Evolutionary conservation across 1,140 invertebrate genomes (phyloP), one percentile per base, ranked within the genome.

Genomic region (Cheumatopsyche charites): DNA sequence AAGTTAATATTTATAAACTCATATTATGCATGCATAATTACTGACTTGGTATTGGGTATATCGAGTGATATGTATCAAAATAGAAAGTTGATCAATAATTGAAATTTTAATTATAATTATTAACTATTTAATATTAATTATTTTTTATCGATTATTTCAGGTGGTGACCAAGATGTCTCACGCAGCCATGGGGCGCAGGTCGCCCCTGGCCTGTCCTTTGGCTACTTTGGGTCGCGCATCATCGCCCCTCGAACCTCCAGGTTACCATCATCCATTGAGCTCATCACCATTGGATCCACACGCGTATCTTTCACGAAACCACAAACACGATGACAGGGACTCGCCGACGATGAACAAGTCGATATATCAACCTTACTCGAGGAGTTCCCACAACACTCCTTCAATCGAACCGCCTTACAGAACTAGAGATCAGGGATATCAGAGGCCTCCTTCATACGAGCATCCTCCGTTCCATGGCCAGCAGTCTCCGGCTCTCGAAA

Each of bases 221-320:
- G 87, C 87, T 17, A 87, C 86, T 43, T 78, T 89, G 69, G 87
- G 87, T 9, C 80, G 86, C 42, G 81, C 82, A 45, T 84, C 82
- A 70, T 86, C 82, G 58, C 80, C 80, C 2, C 71, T 80, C 15
- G 80, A 82, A 67, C 78, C 78, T n/a, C 77, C 79, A 62, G 78
- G 81, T 52, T 81, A 81, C 67, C 81, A 81, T 71, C 80, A 82
- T 78, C 81, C 81, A 0, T 71, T 83, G 13, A 83, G 82, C 73
- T 82, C 82, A 66, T 82, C 81, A 45, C 82, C 82, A 1, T 70
- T 83, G 26, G 79, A 83, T 75, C 81, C 82, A 7, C 80, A 83
- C 45, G 81, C 80, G 1, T 83, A 83, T 75, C 79, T 82, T 78
- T 80, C 81, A 4, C 77, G 81, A n/a, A 82, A 80, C 74, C 81